Base-by-base conservation (phyloP, 2,113 vertebrate genomes). In the Ceuthmochares aereus region DNA sequence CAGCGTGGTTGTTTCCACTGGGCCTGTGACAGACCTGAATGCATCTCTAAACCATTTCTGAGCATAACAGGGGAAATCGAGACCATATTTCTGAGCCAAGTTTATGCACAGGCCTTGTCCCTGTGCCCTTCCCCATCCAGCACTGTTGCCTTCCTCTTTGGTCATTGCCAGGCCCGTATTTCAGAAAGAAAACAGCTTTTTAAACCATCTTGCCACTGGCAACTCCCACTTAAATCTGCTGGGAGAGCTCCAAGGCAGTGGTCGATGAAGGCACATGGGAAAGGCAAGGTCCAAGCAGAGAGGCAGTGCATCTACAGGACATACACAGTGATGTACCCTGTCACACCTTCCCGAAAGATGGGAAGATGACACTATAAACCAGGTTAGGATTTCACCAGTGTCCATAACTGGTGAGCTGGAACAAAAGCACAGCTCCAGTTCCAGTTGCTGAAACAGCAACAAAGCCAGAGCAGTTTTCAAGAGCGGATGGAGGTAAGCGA, bases 241-340 rank as follows among this genome's bases (percentile, higher is more conserved):
- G 26, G 23, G 34, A 73, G 12, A 0, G 0, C 3, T 82, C 21
- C 12, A 87, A 78, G 60, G 21, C 40, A 51, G 36, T 73, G 20
- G 27, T 62, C 3, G 1, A 27, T 27, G 32, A 25, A 40, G 29
- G 14, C 58, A n/a, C 1, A 0, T 2, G 0, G 52, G 21, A 51
- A 84, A 89, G 20, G 22, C 29, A 63, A 81, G 64, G 47, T 9
- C 47, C 60, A 55, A 10, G 43, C 26, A 84, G 27, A 76, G 56
- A 43, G 29, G 9, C 19, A 26, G 4, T 29, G 13, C 14, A 20
- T 42, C 68, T 59, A 13, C 19, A 43, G 62, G 52, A 83, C 26
- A 34, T 4, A 14, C 7, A 7, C 29, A 27, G 27, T 1, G 3
- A 11, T 12, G 1, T 30, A 10, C 34, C 22, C 37, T 51, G 14